Evolutionary conservation across 2,888 invertebrate species (phyloP).

Genomic region (Sicus ferrugineus): DNA sequence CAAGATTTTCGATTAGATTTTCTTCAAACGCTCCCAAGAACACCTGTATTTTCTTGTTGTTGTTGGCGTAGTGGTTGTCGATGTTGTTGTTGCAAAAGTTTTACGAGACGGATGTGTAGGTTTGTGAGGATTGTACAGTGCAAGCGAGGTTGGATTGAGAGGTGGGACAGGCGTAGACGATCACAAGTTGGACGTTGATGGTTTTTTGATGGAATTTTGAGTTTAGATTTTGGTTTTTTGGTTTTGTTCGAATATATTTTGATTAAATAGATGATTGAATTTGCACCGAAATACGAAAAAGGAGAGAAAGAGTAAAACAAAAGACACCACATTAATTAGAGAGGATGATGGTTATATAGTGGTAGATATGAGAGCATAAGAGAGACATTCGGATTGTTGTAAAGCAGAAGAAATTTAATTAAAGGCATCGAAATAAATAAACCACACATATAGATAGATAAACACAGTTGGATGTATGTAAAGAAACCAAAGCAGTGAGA

Average conservation of each 20-base stretch:
- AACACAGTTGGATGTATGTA: constrained; percentile 1
- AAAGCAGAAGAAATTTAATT: background rate
- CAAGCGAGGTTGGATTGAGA: background rate
- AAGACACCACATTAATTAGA: constrained; percentile 39
- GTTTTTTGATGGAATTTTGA: constrained; percentile 8
- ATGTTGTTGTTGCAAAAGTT: constrained; percentile 2
- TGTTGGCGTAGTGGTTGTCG: constrained; percentile 31
- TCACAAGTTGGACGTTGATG: constrained; percentile 14
- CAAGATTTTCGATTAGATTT: constrained; percentile 62
- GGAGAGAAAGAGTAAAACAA: constrained; percentile 34
- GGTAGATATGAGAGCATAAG: background rate
- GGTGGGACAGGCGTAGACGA: background rate
- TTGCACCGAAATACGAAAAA: constrained; percentile 26
- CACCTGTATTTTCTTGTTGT: constrained; percentile 52
- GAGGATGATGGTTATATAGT: constrained; percentile 5
- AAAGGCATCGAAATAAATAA: background rate
- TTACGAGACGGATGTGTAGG: background rate
- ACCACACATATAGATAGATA: constrained; percentile 8
- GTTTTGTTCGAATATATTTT: constrained; percentile 11
- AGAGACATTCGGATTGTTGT: background rate
- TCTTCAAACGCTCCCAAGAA: constrained; percentile 64
- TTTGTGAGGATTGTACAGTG: background rate
- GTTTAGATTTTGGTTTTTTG: constrained; percentile 29
- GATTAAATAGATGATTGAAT: constrained; percentile 24
- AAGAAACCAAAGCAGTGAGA: background rate